Base-by-base conservation (phyloP, 2,797 vertebrate species). In the Urophycis tenuis region DNA sequence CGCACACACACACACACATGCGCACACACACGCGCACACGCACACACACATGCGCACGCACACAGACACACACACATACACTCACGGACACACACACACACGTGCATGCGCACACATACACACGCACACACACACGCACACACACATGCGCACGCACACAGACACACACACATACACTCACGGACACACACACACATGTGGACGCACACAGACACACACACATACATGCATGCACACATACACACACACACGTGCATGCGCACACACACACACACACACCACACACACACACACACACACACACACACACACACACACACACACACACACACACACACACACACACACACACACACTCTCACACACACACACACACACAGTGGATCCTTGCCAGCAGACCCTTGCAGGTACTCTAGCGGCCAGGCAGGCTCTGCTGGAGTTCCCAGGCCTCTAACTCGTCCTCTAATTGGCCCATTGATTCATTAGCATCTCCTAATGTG, bases 401-500 rank as follows among this genome's bases (percentile, higher is more conserved):
- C 53, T 60, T 60, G 53, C 53, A 60, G 53, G 53, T 60, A 60
- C 53, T 25, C 53, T 8, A 19, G 78, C 34, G 74, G 71, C 33
- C 33, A 30, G 60, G 78, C 71, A 7, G 53, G 53, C 53, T 60
- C 53, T 29, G 41, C 32, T 60, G 25, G n/a, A 45, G 71, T 25
- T 53, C 22, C 1, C 39, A 35, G n/a, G 70, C 64, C 86, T 87
- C 84, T 85, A 82, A 89, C 80, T 83, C 88, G n/a, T 88, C 83
- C 87, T 89, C 79, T 88, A 86, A 91, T 91, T 82, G 81, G 75
- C 74, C 78, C 76, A 82, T 84, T 82, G 75, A 84, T 80, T 78
- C 81, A 81, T 83, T 80, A 82, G 85, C 84, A 84, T 77, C n/a
- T 25, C 35, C 67, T 84, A 85, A 87, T 67, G 67, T 80, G 77